Percentiles rank a stretch among this genome's conserved stretches.
Conservation (phyloP, 1,140 invertebrate species). For the Drosophila punjabiensis region DNA sequence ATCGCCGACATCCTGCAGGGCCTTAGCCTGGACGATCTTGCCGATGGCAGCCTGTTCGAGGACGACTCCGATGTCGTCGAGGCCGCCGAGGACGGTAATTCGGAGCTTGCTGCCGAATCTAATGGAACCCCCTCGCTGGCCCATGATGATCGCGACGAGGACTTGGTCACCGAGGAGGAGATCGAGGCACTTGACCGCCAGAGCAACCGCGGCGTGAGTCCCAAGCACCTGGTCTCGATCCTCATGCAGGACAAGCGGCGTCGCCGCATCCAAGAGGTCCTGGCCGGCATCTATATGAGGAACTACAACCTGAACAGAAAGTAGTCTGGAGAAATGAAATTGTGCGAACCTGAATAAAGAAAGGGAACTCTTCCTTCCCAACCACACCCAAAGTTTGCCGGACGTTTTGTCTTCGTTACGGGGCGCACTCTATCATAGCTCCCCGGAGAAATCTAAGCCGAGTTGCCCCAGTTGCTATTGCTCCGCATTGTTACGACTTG, state of each 20-base stretch:
- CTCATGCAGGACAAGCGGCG: constrained; percentile 68
- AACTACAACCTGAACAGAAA: constrained; percentile 71
- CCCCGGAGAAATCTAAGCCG: constrained; percentile 73
- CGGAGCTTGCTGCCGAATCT: background rate
- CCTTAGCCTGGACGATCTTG: constrained; percentile 35
- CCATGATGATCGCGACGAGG: constrained; percentile 46
- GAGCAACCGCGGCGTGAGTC: constrained; percentile 44
- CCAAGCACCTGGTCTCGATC: constrained; percentile 56
- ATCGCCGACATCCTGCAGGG: constrained; percentile 52
- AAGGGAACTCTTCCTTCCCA: constrained; percentile 10
- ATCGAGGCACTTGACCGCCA: constrained; percentile 52
- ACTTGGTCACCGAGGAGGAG: constrained; percentile 44
- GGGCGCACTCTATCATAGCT: constrained; percentile 69
- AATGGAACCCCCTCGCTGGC: background rate
- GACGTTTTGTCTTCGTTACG: constrained; percentile 70
- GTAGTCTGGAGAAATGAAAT: constrained; percentile 69
- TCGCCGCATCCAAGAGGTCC: constrained; percentile 65
- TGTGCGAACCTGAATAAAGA: constrained; percentile 51
- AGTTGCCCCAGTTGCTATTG: constrained; percentile 45
- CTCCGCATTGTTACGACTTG: constrained; percentile 62
- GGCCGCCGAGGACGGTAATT: constrained; percentile 6
- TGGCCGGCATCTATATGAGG: constrained; percentile 66
- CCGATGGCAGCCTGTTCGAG: constrained; percentile 38
- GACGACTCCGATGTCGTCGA: constrained; percentile 55
- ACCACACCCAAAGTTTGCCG: constrained; percentile 33